Conservation (phyloP, 2,888 invertebrate genomes). For the Caenorhabditis macrosperma region DNA sequence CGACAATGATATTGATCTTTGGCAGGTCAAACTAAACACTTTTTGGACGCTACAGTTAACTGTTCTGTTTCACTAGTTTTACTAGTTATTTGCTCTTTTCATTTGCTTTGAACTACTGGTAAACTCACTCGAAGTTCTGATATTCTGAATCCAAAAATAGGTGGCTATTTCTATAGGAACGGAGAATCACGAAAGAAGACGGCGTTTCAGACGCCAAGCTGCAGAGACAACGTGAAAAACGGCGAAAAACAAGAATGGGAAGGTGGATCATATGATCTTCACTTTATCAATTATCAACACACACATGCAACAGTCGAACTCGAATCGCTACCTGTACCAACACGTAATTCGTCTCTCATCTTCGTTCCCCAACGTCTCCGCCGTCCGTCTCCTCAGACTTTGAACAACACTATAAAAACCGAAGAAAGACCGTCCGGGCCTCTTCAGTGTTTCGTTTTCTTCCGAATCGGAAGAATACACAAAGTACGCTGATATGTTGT, state of each 20-base stretch:
- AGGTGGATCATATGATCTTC: conserved; percentile 12
- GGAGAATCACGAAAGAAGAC: too few relatives aligned
- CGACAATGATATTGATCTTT: conserved; percentile 38
- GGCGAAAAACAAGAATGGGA: not conserved
- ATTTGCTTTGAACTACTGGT: too few relatives aligned
- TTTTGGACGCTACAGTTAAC: conserved; percentile 15
- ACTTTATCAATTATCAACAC: conserved; percentile 12
- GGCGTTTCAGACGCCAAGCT: too few relatives aligned
- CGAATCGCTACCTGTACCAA: conserved; percentile 12
- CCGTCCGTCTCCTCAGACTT: not conserved
- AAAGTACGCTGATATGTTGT: too few relatives aligned
- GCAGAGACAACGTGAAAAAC: too few relatives aligned
- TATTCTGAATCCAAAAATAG: too few relatives aligned
- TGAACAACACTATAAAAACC: conserved; percentile 41
- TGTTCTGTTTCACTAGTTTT: not conserved
- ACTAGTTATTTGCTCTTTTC: not conserved
- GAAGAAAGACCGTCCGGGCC: conserved; percentile 9
- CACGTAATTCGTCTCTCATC: conserved; percentile 16
- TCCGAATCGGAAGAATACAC: not conserved
- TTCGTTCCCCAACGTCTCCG: not conserved
- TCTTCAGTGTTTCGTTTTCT: not conserved
- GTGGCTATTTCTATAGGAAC: too few relatives aligned
- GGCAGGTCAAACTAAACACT: conserved; percentile 42
- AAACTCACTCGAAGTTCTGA: too few relatives aligned
- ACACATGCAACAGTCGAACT: conserved; percentile 22